Conservation (phyloP, 2,888 invertebrate genomes). For the Muschampia plurimacula region DNA sequence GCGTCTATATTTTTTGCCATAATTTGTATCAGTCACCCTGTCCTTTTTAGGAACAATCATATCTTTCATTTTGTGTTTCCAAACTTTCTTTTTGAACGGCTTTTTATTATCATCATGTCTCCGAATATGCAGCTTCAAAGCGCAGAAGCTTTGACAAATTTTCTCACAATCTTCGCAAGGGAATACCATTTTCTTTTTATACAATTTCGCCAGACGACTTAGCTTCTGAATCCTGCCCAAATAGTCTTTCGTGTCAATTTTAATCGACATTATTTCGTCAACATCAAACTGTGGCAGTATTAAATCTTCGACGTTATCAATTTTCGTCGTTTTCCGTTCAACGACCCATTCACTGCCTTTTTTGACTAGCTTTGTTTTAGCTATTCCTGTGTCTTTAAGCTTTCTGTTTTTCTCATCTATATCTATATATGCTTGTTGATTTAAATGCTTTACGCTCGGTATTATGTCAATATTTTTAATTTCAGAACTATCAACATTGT, state of each 20-base stretch:
- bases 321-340: constrained; percentile 52
- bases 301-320: constrained; percentile 46
- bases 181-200: constrained; percentile 61
- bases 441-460: constrained; percentile 67
- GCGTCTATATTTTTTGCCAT: constrained; percentile 5
- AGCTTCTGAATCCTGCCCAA: constrained; percentile 60
- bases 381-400: constrained; percentile 52
- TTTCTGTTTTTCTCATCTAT: constrained; percentile 61
- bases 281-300: constrained; percentile 56
- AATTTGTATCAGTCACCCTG: constrained; percentile 7
- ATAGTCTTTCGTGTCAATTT: constrained; percentile 54
- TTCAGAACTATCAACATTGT: constrained; percentile 52
- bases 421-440: constrained; percentile 59
- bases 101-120: constrained; percentile 66
- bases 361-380: constrained; percentile 64
- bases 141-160: constrained; percentile 64
- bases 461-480: constrained; percentile 62
- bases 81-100: constrained; percentile 63
- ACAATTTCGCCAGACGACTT: constrained; percentile 57
- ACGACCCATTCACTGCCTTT: constrained; percentile 69
- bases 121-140: constrained; percentile 64
- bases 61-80: constrained; percentile 58
- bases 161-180: constrained; percentile 71
- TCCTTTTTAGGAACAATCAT: constrained; percentile 19
- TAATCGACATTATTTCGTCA: constrained; percentile 46